Evolutionary conservation across 2,113 vertebrate genomes (phyloP).

Genomic region (Alligator mississippiensis): DNA sequence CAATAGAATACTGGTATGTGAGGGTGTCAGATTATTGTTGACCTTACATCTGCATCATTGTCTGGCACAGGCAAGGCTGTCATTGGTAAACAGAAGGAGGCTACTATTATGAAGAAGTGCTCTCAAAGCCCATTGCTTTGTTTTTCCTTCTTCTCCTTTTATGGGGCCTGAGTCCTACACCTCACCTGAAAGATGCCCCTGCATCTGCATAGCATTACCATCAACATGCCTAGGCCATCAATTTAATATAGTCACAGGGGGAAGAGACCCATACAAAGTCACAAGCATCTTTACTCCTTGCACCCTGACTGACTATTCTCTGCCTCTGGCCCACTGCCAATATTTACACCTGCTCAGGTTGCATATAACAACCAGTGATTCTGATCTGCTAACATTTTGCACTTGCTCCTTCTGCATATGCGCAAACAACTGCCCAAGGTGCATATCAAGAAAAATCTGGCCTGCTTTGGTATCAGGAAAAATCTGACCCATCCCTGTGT

Average conservation of each 20-base stretch:
- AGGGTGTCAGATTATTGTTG: background rate
- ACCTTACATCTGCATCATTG: background rate
- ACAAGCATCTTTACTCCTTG: background rate
- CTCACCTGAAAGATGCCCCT: background rate
- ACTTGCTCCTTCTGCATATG: background rate
- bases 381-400: conserved; percentile 35
- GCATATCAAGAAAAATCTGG: background rate
- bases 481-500: background rate
- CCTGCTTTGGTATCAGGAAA: background rate
- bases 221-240: background rate
- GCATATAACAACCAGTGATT: conserved; percentile 27
- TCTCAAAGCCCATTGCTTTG: background rate
- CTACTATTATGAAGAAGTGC: background rate
- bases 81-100: background rate
- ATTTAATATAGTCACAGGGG: background rate
- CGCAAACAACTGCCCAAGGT: background rate
- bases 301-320: background rate
- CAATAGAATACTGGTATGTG: background rate
- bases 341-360: conserved; percentile 4
- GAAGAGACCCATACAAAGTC: background rate
- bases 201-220: background rate
- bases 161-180: conserved; percentile 3
- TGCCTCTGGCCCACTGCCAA: conserved; percentile 27
- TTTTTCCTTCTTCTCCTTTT: background rate
- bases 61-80: background rate